These are phyloP conservation scores for Pelvicachromis taeniatus DNA, from an alignment of 2,113 vertebrate genomes.

Conservation along the genomic window DNA sequence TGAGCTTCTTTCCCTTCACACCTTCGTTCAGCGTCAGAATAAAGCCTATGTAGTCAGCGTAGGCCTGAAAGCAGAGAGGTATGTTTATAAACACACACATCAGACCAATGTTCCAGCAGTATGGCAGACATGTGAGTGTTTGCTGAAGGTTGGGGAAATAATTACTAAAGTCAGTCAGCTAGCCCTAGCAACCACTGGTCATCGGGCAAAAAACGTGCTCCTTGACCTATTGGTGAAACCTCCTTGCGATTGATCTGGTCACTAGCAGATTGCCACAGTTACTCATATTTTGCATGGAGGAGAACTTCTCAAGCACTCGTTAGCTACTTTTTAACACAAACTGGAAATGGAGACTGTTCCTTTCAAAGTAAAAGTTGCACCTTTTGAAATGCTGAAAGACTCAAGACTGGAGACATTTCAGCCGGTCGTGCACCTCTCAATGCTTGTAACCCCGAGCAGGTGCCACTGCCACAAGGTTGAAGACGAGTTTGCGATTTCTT, in stretches of 20 bases:
- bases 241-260: background rate
- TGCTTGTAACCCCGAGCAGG: too few relatives aligned
- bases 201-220: background rate
- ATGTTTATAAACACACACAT: background rate
- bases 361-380: background rate
- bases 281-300: background rate
- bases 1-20: conserved; percentile 90
- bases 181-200: rapidly evolving
- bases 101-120: background rate
- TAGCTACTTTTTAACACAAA: background rate
- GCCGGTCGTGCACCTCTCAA: too few relatives aligned
- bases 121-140: background rate
- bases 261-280: background rate
- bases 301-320: background rate
- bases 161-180: background rate
- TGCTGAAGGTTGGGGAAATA: background rate
- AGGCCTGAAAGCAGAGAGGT: conserved; percentile 73
- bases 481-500: too few relatives aligned
- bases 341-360: background rate
- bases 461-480: too few relatives aligned
- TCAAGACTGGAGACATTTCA: too few relatives aligned
- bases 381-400: too few relatives aligned
- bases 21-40: conserved; percentile 90
- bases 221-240: background rate
- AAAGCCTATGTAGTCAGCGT: conserved; percentile 94